phyloP scores from a whole-genome alignment of 2,113 vertebrate species.

The Stegostoma tigrinum region DNA sequence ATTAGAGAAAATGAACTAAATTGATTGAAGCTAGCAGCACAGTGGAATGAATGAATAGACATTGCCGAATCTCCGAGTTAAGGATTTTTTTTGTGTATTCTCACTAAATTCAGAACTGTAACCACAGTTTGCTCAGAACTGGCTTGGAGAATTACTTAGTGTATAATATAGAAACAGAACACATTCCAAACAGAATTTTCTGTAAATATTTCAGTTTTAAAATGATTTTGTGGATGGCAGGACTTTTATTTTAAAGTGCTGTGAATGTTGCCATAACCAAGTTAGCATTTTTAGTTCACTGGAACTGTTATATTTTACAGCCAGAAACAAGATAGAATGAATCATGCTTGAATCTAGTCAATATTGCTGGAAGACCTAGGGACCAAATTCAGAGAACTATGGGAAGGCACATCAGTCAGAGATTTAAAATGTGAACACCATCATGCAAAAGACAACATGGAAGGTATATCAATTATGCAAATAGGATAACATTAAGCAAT shows the following conservation, averaged over 20 bases:
- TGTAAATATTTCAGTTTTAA: neutral
- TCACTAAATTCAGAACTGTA: neutral
- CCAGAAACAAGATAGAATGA: neutral
- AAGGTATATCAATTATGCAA: slow-evolving; percentile 20
- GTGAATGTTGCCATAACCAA: neutral
- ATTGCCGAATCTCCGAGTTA: neutral
- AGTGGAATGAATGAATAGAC: neutral
- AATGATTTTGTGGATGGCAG: neutral
- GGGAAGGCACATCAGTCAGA: neutral
- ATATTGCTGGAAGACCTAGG: neutral
- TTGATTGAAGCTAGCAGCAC: neutral
- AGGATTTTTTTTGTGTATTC: neutral
- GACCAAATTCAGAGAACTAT: neutral
- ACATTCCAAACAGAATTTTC: neutral
- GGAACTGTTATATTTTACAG: neutral
- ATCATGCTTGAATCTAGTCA: neutral
- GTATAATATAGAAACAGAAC: neutral
- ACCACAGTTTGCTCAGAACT: neutral
- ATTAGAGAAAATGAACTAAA: neutral
- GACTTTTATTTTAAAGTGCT: neutral
- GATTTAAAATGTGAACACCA: neutral
- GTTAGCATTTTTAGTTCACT: neutral
- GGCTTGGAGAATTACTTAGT: neutral
- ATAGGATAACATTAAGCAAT: neutral
- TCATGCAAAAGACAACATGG: neutral